Evolutionary conservation across 2,113 vertebrate genomes (phyloP).

Genomic region (Nicator chloris): DNA sequence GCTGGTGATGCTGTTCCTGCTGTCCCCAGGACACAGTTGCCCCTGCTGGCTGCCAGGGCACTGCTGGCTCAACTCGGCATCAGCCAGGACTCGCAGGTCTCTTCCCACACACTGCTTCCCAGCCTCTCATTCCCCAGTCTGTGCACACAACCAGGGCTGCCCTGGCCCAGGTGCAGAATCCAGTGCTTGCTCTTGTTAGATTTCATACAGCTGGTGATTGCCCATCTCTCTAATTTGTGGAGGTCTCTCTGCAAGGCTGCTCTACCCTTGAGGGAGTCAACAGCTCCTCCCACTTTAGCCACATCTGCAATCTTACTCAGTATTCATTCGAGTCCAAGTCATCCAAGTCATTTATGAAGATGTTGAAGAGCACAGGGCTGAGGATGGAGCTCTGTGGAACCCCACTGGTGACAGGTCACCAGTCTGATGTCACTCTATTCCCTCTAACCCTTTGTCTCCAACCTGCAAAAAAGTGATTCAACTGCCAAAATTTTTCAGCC

Average conservation of each 20-base stretch:
- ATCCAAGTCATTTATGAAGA: neutral
- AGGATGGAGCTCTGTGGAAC: neutral
- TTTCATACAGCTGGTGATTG: neutral
- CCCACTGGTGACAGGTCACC: neutral
- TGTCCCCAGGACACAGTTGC: rapidly evolving
- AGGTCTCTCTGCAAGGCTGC: neutral
- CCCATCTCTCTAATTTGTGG: neutral
- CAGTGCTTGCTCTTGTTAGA: neutral
- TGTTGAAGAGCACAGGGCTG: neutral
- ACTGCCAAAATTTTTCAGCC: neutral
- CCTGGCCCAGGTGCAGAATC: neutral
- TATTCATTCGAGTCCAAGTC: no score
- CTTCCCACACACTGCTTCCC: no score
- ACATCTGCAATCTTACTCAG: rapidly evolving
- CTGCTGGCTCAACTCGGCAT: neutral
- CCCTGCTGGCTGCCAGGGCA: neutral
- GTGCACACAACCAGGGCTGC: neutral
- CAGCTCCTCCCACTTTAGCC: neutral
- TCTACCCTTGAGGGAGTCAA: neutral
- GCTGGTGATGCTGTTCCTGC: neutral
- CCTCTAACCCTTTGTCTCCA: neutral
- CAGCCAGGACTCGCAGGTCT: neutral
- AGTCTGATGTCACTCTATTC: neutral
- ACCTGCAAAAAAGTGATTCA: neutral
- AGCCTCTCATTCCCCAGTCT: neutral